Percentiles rank a stretch among this genome's conserved stretches.
Conservation (phyloP, 2,888 invertebrate species). For the Orthosia incerta region DNA sequence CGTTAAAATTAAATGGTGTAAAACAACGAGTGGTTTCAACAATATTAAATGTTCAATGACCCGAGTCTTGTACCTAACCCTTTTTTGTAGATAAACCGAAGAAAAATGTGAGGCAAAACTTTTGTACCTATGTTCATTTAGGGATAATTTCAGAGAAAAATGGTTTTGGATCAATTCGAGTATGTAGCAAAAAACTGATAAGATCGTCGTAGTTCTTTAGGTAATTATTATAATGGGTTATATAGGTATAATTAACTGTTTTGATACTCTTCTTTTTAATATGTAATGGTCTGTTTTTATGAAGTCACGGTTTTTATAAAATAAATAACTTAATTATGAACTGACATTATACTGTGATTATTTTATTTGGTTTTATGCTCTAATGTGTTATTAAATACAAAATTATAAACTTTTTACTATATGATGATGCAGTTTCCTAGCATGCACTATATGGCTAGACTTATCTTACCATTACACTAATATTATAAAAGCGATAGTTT, state of each 20-base stretch:
- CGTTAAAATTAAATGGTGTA: slow-evolving; percentile 11
- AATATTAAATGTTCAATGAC: slow-evolving; percentile 58
- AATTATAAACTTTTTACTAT: not conserved
- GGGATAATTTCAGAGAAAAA: slow-evolving; percentile 10
- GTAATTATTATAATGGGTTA: not conserved
- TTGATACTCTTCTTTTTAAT: slow-evolving; percentile 51
- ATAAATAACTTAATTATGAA: slow-evolving; percentile 24
- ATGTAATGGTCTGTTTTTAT: slow-evolving; percentile 39
- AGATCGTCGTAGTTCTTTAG: not conserved
- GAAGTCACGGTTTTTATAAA: slow-evolving; percentile 36
- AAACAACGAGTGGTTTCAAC: slow-evolving; percentile 18
- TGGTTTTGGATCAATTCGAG: not conserved
- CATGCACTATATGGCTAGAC: not conserved
- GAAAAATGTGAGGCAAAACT: not conserved
- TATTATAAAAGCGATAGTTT: too few relatives aligned
- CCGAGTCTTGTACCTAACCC: slow-evolving; percentile 24
- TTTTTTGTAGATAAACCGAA: slow-evolving; percentile 28
- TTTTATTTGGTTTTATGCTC: slow-evolving; percentile 11
- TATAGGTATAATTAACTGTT: slow-evolving; percentile 23
- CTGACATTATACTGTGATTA: slow-evolving; percentile 8
- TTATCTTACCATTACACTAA: too few relatives aligned
- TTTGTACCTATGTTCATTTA: not conserved
- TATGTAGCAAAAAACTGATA: slow-evolving; percentile 10
- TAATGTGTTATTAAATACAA: slow-evolving; percentile 20
- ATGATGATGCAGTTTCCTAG: not conserved